Percentiles rank a stretch among this genome's conserved stretches.
Conservation (phyloP, 2,888 invertebrate species). For the Euplagia quadripunctaria region DNA sequence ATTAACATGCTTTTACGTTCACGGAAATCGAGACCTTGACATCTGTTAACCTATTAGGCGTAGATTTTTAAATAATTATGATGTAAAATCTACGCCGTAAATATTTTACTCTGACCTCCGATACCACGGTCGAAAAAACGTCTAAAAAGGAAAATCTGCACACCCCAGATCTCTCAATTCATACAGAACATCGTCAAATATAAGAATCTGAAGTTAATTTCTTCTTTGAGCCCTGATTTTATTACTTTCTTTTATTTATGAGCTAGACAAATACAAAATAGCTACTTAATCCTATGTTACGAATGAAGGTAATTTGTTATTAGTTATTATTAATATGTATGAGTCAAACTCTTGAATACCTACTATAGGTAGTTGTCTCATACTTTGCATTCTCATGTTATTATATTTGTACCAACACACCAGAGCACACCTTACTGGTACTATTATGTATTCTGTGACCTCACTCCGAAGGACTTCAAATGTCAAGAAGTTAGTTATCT, state of each 20-base stretch:
- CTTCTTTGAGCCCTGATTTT: background rate
- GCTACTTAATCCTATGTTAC: background rate
- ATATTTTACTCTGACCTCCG: background rate
- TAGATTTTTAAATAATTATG: conserved; percentile 6
- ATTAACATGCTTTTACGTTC: conserved; percentile 24
- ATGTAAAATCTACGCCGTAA: background rate
- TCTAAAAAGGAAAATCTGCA: background rate
- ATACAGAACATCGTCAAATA: background rate
- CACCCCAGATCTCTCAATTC: background rate
- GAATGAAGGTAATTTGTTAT: background rate
- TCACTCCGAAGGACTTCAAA: too few relatives aligned
- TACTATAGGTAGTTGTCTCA: background rate
- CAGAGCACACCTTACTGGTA: too few relatives aligned
- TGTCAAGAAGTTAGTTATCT: background rate
- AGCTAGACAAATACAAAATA: background rate
- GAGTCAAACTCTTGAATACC: background rate
- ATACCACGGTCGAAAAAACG: background rate
- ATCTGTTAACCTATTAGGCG: conserved; percentile 6
- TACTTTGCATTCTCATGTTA: background rate
- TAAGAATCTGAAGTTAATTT: background rate
- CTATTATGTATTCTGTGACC: too few relatives aligned
- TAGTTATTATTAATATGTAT: background rate
- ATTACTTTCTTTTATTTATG: background rate
- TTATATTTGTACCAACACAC: background rate
- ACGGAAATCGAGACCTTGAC: conserved; percentile 10